Evolutionary conservation across 2,888 invertebrate species (phyloP), one percentile per base, ranked within the genome.

Genomic region (Monopis laevigella): DNA sequence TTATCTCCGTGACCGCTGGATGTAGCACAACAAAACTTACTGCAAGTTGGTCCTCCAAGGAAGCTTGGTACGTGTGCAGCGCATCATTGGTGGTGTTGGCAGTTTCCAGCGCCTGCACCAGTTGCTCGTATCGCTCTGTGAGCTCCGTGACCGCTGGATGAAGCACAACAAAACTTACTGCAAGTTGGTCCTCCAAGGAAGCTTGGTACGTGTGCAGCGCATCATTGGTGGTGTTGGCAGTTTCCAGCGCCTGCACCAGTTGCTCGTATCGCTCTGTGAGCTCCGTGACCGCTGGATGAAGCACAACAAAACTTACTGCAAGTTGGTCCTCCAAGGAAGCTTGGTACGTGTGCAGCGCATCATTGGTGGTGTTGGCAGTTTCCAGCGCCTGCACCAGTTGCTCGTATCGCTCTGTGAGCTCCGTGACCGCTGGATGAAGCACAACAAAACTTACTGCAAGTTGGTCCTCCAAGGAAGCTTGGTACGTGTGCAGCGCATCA

Each of bases 101-200:
- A 2, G 19, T 29, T 11, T 73, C 67, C 51, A 68, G 45, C 21
- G 66, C 65, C 0, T 19, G 3, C 11, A 57, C 55, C 46, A 73
- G 51, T 0, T 46, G 51, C 3, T 60, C 56, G 53, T 59, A 71
- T 1, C 65, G 59, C 45, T 65, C 65, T 1, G 49, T 60, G 45
- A 77, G 48, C 45, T 75, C 75, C 54, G 51, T n/a, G 16, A 77
- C 46, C 5, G 70, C 77, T 77, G 5, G 8, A 21, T 21, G 8
- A n/a, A n/a, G n/a, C n/a, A n/a, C n/a, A n/a, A n/a, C n/a, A n/a
- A n/a, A n/a, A n/a, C n/a, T n/a, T n/a, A n/a, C n/a, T n/a, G n/a
- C n/a, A n/a, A 36, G 21, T 8, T 36, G 12, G 5, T 36, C 19
- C 21, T 36, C 11, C 2, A 36, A 16, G n/a, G 36, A n/a, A 21